Percentiles rank a stretch among this genome's conserved stretches.
Evolutionary conservation across 2,797 vertebrate genomes (phyloP).

Genomic region (Chrosomus eos): DNA sequence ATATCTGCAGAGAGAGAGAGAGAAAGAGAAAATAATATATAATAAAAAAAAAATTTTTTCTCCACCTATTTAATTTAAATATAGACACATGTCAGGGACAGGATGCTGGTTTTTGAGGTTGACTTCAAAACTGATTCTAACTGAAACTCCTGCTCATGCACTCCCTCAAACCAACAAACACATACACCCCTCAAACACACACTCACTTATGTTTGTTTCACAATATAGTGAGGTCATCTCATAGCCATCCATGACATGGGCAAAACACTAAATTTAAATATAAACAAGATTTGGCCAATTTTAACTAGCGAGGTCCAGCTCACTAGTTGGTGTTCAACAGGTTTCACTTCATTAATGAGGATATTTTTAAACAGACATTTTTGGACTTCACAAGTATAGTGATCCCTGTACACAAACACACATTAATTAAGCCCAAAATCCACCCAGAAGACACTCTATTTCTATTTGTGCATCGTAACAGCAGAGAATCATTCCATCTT

Average conservation of each 20-base stretch:
- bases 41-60: background rate
- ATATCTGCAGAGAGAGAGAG: constrained; percentile 74
- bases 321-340: background rate
- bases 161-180: background rate
- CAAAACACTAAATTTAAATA: background rate
- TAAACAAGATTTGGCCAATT: background rate
- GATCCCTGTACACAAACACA: background rate
- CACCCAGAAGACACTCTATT: background rate
- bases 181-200: background rate
- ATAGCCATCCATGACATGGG: background rate
- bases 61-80: background rate
- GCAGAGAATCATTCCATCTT: background rate
- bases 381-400: background rate
- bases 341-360: background rate
- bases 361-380: background rate
- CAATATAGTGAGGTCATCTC: background rate
- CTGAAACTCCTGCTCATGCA: background rate
- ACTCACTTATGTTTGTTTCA: background rate
- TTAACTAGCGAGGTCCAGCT: background rate
- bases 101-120: constrained; percentile 41
- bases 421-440: background rate
- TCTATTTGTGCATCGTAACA: background rate
- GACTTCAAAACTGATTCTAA: background rate
- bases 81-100: constrained; percentile 11
- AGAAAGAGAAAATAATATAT: background rate